A percentile compares a stretch with the other conserved stretches of the same genome.
These are phyloP conservation scores for Hoplostethus atlanticus DNA, from an alignment of 2,797 vertebrate species.

Conservation along the genomic window DNA sequence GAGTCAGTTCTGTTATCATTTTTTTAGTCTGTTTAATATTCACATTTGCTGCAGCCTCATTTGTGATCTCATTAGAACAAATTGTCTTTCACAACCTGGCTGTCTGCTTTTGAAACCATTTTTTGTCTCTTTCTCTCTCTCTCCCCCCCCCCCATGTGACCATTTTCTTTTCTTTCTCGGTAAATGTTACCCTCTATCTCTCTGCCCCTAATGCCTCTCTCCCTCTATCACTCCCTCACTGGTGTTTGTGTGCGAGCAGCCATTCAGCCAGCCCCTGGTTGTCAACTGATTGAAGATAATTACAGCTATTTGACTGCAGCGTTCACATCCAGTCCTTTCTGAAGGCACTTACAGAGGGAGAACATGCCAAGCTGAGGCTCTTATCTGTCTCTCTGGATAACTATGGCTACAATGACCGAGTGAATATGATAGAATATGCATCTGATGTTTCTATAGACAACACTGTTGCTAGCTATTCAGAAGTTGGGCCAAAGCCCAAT, in stretches of 20 bases:
- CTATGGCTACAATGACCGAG: constrained; percentile 60
- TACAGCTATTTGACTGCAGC: constrained; percentile 84
- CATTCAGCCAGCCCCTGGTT: constrained; percentile 77
- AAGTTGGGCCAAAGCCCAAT: constrained; percentile 15
- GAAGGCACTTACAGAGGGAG: constrained; percentile 77
- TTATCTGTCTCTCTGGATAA: constrained; percentile 68
- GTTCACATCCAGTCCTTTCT: constrained; percentile 80
- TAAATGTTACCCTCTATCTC: constrained; percentile 46
- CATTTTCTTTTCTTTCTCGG: constrained; percentile 45
- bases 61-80: constrained; percentile 45
- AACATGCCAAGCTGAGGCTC: constrained; percentile 74
- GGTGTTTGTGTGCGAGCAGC: constrained; percentile 74
- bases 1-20: constrained; percentile 20
- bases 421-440: constrained; percentile 57
- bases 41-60: constrained; percentile 46
- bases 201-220: constrained; percentile 40
- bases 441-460: constrained; percentile 35
- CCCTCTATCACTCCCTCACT: constrained; percentile 17
- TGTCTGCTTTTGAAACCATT: constrained; percentile 38
- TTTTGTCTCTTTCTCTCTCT: not conserved
- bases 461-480: constrained; percentile 20
- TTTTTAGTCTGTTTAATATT: constrained; percentile 48
- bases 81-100: constrained; percentile 35
- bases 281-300: constrained; percentile 84
- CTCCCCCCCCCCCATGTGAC: not conserved